Conservation (phyloP, 2,888 invertebrate genomes). For the Teinopalpus imperialis region DNA sequence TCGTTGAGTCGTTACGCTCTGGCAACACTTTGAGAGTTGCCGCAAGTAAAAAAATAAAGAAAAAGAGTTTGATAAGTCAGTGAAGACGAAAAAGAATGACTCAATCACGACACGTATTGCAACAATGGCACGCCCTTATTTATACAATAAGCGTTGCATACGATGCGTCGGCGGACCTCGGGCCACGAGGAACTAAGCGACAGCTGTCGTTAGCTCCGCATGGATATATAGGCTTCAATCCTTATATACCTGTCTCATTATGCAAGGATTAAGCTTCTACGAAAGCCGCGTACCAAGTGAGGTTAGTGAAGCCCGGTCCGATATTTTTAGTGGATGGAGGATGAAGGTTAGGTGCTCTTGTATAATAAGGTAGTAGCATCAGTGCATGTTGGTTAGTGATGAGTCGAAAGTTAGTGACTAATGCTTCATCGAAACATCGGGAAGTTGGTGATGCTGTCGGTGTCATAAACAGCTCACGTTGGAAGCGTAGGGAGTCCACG, state of each 20-base stretch:
- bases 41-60: slow-evolving; percentile 29
- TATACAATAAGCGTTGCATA: slow-evolving; percentile 82
- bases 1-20: slow-evolving; percentile 61
- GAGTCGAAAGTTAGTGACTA: slow-evolving; percentile 76
- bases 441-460: neutral
- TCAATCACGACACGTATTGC: slow-evolving; percentile 80
- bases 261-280: slow-evolving; percentile 37
- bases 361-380: slow-evolving; percentile 37
- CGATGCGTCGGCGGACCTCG: slow-evolving; percentile 56
- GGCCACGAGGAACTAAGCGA: slow-evolving; percentile 61
- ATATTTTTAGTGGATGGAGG: slow-evolving; percentile 43
- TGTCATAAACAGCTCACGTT: slow-evolving; percentile 25
- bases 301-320: slow-evolving; percentile 48
- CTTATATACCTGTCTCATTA: slow-evolving; percentile 9
- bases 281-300: slow-evolving; percentile 33
- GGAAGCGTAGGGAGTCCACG: slow-evolving; percentile 30
- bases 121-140: slow-evolving; percentile 78
- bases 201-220: slow-evolving; percentile 16
- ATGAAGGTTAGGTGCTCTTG: slow-evolving; percentile 65
- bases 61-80: slow-evolving; percentile 23
- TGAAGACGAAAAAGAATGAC: slow-evolving; percentile 53
- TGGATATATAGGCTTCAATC: slow-evolving; percentile 33
- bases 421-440: slow-evolving; percentile 2
- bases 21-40: slow-evolving; percentile 59
- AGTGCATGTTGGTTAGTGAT: slow-evolving; percentile 69